Percentiles rank a stretch among this genome's conserved stretches.
Conservation (phyloP, 2,888 invertebrate species). For the Sarcophaga caerulescens region DNA sequence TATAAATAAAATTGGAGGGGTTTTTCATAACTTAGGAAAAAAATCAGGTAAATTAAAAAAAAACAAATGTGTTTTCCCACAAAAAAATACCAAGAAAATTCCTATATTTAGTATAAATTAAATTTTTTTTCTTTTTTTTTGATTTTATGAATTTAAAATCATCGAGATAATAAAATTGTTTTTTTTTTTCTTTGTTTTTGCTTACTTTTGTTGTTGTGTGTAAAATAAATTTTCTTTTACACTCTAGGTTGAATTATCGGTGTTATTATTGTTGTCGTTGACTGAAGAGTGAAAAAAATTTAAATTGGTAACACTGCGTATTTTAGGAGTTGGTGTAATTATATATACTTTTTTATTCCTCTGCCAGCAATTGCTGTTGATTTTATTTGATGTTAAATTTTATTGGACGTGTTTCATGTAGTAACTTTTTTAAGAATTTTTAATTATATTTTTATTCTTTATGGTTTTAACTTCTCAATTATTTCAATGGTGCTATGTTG, state of each 20-base stretch:
- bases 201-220: conserved; percentile 53
- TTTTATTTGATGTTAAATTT: conserved; percentile 42
- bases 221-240: conserved; percentile 15
- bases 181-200: not conserved
- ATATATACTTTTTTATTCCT: conserved; percentile 22
- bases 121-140: not conserved
- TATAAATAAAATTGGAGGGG: too few species aligned
- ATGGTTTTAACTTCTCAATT: not conserved
- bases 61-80: not conserved
- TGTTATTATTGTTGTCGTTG: conserved; percentile 41
- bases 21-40: too few species aligned
- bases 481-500: not conserved
- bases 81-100: not conserved
- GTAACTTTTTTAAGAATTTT: conserved; percentile 34
- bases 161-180: conserved; percentile 35
- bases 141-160: conserved; percentile 8
- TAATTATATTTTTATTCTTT: not conserved
- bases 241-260: conserved; percentile 4
- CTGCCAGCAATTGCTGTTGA: conserved; percentile 36
- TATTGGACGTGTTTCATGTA: conserved; percentile 60
- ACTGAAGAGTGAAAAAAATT: not conserved
- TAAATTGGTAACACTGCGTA: not conserved
- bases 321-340: conserved; percentile 16
- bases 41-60: too few species aligned
- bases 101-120: not conserved